phyloP scores from a whole-genome alignment of 2,113 vertebrate species.

The Myxocyprinus asiaticus region DNA sequence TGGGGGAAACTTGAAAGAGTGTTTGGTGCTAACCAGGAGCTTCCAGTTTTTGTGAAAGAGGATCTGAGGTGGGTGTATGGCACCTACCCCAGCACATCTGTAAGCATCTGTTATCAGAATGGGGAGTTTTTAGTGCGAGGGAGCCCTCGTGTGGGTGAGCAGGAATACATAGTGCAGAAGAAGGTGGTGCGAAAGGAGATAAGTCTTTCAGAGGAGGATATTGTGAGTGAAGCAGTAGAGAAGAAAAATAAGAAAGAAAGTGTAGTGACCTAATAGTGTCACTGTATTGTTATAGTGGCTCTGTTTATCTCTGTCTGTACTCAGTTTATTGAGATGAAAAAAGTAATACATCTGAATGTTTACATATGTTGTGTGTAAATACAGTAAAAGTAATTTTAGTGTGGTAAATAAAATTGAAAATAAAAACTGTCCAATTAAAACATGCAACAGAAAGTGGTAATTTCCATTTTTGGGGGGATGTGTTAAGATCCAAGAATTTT shows the following conservation, averaged over 20 bases:
- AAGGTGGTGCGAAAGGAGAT: slow-evolving; percentile 54
- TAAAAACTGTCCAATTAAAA: no score
- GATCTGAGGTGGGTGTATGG: slow-evolving; percentile 78
- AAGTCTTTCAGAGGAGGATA: slow-evolving; percentile 44
- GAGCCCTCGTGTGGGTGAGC: slow-evolving; percentile 67
- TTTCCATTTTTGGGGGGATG: no score
- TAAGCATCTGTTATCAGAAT: slow-evolving; percentile 74
- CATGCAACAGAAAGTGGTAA: no score
- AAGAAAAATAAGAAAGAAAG: slow-evolving; percentile 53
- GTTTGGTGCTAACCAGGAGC: slow-evolving; percentile 63
- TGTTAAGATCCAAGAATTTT: no score
- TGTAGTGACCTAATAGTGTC: neutral
- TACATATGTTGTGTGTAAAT: no score
- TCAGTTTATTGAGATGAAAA: neutral
- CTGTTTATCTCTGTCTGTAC: neutral
- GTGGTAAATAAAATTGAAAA: no score
- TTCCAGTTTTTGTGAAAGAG: slow-evolving; percentile 75
- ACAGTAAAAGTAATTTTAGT: no score
- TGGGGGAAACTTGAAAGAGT: slow-evolving; percentile 73
- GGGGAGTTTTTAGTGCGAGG: slow-evolving; percentile 77
- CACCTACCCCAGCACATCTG: slow-evolving; percentile 75
- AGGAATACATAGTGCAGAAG: slow-evolving; percentile 69
- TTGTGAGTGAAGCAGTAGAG: slow-evolving; percentile 50
- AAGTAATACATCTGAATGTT: neutral
- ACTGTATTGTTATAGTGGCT: neutral